These are phyloP conservation scores for Platichthys flesus DNA, from an alignment of 2,113 vertebrate genomes.

Conservation along the genomic window DNA sequence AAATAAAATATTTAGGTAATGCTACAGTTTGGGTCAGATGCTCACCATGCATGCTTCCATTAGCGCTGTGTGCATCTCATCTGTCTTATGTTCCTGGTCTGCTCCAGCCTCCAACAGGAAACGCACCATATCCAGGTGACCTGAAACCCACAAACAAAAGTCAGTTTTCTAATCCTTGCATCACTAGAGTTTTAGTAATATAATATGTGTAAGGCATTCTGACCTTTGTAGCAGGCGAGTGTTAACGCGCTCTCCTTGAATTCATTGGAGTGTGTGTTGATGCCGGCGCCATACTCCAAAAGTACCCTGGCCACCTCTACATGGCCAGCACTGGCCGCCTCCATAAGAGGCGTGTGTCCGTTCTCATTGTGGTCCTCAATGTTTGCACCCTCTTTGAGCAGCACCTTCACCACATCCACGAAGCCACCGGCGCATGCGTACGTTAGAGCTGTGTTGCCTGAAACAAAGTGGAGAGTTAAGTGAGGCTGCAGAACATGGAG, in stretches of 20 bases:
- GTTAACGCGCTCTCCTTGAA: constrained; percentile 99
- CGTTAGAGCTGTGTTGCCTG: constrained; percentile 97
- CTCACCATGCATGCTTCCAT: constrained; percentile 99
- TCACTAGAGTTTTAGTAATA: background rate
- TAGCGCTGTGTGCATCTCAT: constrained; percentile 99
- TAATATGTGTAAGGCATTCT: background rate
- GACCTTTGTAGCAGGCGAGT: constrained; percentile 99
- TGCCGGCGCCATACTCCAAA: constrained; percentile 97
- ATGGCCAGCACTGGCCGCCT: constrained; percentile 97
- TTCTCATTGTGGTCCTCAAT: constrained; percentile 99
- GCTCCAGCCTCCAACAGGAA: constrained; percentile 98
- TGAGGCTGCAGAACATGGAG: background rate
- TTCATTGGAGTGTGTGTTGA: constrained; percentile 99
- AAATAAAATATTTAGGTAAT: background rate
- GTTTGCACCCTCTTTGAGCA: constrained; percentile 97
- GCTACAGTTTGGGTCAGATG: constrained; percentile 60
- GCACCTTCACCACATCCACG: constrained; percentile 97
- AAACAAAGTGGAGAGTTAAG: background rate
- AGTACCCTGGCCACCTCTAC: constrained; percentile 97
- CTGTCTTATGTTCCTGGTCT: constrained; percentile 99
- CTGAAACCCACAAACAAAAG: constrained; percentile 76
- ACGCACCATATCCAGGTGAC: constrained; percentile 99
- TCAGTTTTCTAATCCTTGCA: background rate
- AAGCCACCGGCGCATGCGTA: constrained; percentile 98
- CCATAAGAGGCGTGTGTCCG: constrained; percentile 98